phyloP scores from a whole-genome alignment of 2,888 invertebrate genomes.

The Lochmaea capreae region DNA sequence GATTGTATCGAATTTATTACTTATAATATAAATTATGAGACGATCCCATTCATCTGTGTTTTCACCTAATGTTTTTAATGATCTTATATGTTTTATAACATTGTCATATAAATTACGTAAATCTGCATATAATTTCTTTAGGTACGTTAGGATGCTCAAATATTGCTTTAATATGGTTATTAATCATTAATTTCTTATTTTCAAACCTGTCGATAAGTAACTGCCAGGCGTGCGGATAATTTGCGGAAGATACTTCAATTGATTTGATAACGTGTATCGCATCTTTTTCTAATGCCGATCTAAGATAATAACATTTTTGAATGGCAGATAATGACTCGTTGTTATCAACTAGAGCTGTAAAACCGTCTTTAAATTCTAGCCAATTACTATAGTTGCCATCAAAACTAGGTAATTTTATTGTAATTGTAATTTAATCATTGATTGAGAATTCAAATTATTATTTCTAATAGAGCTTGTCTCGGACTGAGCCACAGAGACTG shows the following conservation, averaged over 20 bases:
- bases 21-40: constrained; percentile 36
- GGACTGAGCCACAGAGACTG: too few relatives aligned
- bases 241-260: too few relatives aligned
- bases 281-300: constrained; percentile 29
- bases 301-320: constrained; percentile 42
- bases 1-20: constrained; percentile 38
- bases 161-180: constrained; percentile 46
- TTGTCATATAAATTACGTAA: too few relatives aligned
- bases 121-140: too few relatives aligned
- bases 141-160: constrained; percentile 41
- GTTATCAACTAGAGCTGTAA: constrained; percentile 12
- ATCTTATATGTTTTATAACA: constrained; percentile 46
- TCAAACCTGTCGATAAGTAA: constrained; percentile 44
- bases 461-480: too few relatives aligned
- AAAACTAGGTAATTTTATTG: too few relatives aligned
- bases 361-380: too few relatives aligned
- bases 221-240: constrained; percentile 34
- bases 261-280: constrained; percentile 25
- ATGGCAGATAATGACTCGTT: constrained; percentile 27
- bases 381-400: too few relatives aligned
- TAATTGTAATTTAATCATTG: too few relatives aligned
- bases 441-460: too few relatives aligned
- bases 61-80: constrained; percentile 47
- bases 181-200: constrained; percentile 45
- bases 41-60: constrained; percentile 50